Conservation (phyloP, 2,113 vertebrate genomes). For the Albula goreensis region DNA sequence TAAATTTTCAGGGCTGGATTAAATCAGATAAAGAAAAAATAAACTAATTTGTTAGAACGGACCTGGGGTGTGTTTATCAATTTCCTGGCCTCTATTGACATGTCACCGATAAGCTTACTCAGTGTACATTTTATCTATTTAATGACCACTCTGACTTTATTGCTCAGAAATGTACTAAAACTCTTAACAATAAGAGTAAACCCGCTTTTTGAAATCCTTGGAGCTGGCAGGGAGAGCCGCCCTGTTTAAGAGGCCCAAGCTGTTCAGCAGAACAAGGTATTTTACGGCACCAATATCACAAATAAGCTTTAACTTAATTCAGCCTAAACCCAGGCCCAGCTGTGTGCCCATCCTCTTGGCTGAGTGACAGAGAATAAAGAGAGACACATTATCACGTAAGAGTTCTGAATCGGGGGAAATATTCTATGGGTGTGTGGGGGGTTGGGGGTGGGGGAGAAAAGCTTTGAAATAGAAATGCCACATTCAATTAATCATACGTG, state of each 20-base stretch:
- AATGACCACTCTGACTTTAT: background rate
- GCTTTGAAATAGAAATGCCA: slow-evolving; percentile 41
- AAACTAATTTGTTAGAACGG: background rate
- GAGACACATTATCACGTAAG: slow-evolving; percentile 47
- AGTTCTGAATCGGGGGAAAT: slow-evolving; percentile 35
- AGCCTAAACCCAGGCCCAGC: slow-evolving; percentile 31
- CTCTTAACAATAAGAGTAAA: background rate
- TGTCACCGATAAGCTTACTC: background rate
- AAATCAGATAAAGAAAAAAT: background rate
- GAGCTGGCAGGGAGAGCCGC: slow-evolving; percentile 10
- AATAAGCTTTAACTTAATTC: slow-evolving; percentile 39
- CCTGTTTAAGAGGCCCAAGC: slow-evolving; percentile 11
- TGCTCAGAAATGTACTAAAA: background rate
- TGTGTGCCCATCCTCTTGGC: slow-evolving; percentile 35
- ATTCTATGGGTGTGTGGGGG: slow-evolving; percentile 27
- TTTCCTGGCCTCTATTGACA: background rate
- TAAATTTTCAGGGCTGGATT: background rate
- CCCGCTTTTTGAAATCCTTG: slow-evolving; percentile 23
- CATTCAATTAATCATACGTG: slow-evolving; percentile 43
- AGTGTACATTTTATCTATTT: background rate
- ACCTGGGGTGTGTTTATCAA: background rate
- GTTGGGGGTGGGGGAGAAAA: slow-evolving; percentile 29
- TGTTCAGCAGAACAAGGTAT: slow-evolving; percentile 31
- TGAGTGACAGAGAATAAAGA: slow-evolving; percentile 40
- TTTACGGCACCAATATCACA: slow-evolving; percentile 33